A percentile compares a stretch with the other conserved stretches of the same genome.
phyloP scores from a whole-genome alignment of 2,113 vertebrate species.

The Madoqua kirkii region DNA sequence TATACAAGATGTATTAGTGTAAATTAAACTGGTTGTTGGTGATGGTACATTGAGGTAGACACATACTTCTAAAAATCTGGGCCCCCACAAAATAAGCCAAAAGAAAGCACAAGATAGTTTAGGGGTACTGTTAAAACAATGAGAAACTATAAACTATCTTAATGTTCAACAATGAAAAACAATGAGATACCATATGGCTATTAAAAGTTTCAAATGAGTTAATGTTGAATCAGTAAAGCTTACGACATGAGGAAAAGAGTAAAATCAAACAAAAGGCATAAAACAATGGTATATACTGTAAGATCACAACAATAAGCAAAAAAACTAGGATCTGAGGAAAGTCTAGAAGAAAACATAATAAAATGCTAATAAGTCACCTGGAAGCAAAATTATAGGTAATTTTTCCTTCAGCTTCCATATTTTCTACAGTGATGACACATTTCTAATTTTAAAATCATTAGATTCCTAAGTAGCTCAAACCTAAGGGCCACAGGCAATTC shows the following conservation, averaged over 20 bases:
- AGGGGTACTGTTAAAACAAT: not conserved
- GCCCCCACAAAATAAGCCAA: not conserved
- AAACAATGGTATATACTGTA: not conserved
- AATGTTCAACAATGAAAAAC: not conserved
- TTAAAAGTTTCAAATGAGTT: constrained; percentile 35
- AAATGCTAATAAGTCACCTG: not conserved
- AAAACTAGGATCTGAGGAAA: not conserved
- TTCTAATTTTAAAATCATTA: constrained; percentile 36
- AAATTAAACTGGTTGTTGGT: constrained; percentile 5
- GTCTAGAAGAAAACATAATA: not conserved
- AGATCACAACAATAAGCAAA: not conserved
- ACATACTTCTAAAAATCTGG: not conserved
- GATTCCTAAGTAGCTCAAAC: not conserved
- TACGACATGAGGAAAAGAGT: not conserved
- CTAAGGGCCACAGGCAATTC: constrained; percentile 10
- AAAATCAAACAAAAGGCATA: constrained; percentile 10
- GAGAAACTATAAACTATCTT: constrained; percentile 29
- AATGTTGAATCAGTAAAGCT: not conserved
- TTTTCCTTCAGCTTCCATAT: constrained; percentile 14
- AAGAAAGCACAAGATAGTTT: constrained; percentile 16
- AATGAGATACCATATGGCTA: not conserved
- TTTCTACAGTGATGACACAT: not conserved
- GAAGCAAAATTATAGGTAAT: not conserved
- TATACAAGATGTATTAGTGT: not conserved
- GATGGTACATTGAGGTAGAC: not conserved